Evolutionary conservation across 2,113 vertebrate genomes (phyloP).

Genomic region (Patagioenas fasciata): DNA sequence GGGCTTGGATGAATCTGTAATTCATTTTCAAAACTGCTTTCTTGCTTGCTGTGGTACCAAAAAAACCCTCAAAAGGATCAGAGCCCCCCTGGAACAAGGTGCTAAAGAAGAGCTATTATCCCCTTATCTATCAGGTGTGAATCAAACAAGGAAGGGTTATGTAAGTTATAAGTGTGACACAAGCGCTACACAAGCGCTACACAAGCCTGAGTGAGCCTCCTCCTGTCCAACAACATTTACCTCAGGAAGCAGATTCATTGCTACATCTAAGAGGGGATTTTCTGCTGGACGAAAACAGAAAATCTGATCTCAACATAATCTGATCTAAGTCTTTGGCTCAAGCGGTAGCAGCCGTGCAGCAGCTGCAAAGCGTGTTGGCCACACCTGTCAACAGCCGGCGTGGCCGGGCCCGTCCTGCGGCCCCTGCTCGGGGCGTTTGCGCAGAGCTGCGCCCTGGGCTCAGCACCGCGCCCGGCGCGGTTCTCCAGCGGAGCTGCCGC

Average conservation of each 20-base stretch:
- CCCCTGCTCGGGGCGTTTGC: fast-evolving
- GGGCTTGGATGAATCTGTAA: not conserved
- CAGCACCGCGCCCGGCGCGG: too few relatives aligned
- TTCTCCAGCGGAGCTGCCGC: not conserved
- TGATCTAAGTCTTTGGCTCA: not conserved
- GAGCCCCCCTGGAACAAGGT: not conserved
- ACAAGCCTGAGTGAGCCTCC: not conserved
- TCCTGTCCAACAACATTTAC: fast-evolving
- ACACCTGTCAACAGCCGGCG: not conserved
- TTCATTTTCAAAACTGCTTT: not conserved
- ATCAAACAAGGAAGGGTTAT: not conserved
- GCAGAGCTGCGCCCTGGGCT: not conserved
- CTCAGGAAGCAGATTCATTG: not conserved
- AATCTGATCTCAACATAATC: not conserved
- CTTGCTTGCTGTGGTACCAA: not conserved
- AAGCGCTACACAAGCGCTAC: not conserved
- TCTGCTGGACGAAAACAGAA: not conserved
- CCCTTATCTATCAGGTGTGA: not conserved
- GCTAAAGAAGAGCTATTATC: not conserved
- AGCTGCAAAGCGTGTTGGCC: not conserved
- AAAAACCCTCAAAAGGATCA: not conserved
- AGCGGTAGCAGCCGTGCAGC: not conserved
- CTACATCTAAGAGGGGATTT: not conserved
- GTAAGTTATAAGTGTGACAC: not conserved
- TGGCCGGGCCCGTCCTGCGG: not conserved